Conservation (phyloP, 1,140 invertebrate species). For the Aphidius ervi region DNA sequence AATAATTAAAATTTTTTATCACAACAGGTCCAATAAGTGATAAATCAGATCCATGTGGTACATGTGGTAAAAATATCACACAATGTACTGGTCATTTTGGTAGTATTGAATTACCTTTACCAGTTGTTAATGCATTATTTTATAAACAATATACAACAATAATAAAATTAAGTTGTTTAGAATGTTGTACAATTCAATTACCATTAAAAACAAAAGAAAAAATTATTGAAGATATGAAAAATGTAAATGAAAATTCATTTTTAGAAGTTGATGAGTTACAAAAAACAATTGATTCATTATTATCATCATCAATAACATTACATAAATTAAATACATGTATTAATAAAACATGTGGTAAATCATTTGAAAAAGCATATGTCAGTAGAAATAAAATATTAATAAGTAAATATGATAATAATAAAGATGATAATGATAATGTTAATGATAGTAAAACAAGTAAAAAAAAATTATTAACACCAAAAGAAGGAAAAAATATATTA, state of each 20-base stretch:
- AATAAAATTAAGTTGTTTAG: conserved; percentile 66
- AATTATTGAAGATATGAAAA: no score
- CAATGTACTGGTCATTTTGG: conserved; percentile 93
- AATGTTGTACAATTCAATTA: conserved; percentile 69
- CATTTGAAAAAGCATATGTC: no score
- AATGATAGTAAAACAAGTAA: no score
- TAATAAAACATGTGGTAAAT: no score
- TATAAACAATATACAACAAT: conserved; percentile 68
- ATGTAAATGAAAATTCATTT: no score
- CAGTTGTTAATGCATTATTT: conserved; percentile 90
- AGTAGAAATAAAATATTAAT: no score
- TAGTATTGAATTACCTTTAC: conserved; percentile 87
- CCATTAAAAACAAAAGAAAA: conserved; percentile 57
- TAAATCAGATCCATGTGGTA: conserved; percentile 70
- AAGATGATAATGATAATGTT: no score
- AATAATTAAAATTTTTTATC: conserved; percentile 30
- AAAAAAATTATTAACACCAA: conserved; percentile 51
- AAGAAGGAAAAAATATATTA: conserved; percentile 68
- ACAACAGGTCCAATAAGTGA: conserved; percentile 56
- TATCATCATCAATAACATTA: no score
- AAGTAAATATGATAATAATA: no score
- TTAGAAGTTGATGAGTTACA: no score
- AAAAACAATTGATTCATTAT: no score
- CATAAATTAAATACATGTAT: no score
- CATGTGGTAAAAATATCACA: conserved; percentile 68